phyloP scores from a whole-genome alignment of 2,113 vertebrate genomes.

The Melanocharis versteri region DNA sequence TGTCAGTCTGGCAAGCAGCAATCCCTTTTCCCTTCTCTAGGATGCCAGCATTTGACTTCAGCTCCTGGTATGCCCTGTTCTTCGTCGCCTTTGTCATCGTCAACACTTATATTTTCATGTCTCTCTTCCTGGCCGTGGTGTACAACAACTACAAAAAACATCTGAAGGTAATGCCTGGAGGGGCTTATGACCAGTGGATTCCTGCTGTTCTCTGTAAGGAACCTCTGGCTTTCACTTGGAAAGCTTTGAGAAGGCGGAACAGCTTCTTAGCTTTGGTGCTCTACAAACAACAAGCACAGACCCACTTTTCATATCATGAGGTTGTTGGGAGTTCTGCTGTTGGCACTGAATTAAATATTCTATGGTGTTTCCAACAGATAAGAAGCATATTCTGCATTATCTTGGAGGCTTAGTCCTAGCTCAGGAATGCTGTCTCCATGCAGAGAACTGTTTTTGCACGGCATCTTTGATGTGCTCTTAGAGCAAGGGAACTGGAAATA shows the following conservation, averaged over 20 bases:
- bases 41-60: slow-evolving; percentile 92
- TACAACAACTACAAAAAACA: slow-evolving; percentile 97
- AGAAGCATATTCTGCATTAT: background rate
- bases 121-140: slow-evolving; percentile 91
- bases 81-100: slow-evolving; percentile 89
- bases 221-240: background rate
- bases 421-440: background rate
- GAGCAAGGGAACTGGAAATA: background rate
- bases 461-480: background rate
- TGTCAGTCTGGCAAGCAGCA: background rate
- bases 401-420: background rate
- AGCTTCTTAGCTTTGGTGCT: background rate
- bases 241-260: background rate
- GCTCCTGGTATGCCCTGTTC: slow-evolving; percentile 82
- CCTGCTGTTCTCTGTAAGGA: background rate
- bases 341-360: background rate
- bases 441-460: background rate
- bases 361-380: background rate
- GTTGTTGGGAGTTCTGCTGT: background rate
- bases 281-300: background rate
- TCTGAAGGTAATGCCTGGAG: slow-evolving; percentile 79
- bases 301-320: fast-evolving
- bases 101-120: slow-evolving; percentile 97
- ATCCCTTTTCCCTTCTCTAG: slow-evolving; percentile 58
- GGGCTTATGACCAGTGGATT: background rate